Percentiles rank a stretch among this genome's conserved stretches.
These are phyloP conservation scores for Anoplius nigerrimus DNA, from an alignment of 2,888 invertebrate species.

Conservation along the genomic window DNA sequence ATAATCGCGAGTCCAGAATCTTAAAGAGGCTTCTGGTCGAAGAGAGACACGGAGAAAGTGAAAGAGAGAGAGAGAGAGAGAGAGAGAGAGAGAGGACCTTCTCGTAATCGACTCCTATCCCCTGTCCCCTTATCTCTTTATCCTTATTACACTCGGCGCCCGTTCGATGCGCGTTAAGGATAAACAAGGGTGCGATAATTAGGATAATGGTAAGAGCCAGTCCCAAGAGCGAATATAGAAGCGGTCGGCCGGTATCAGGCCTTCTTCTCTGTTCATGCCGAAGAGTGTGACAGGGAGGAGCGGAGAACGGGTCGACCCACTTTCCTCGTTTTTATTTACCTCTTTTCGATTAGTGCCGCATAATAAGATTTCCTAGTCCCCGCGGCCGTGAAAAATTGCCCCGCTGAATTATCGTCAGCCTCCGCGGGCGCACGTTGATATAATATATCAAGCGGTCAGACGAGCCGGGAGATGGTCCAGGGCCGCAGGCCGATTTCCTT, in stretches of 20 bases:
- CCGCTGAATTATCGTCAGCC: conserved; percentile 37
- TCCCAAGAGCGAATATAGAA: not conserved
- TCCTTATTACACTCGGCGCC: conserved; percentile 36
- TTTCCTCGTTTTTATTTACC: conserved; percentile 21
- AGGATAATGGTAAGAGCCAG: conserved; percentile 34
- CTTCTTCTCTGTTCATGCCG: not conserved
- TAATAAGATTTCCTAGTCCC: conserved; percentile 41
- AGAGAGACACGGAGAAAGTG: too few relatives aligned
- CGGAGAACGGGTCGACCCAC: not conserved
- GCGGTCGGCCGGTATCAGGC: not conserved
- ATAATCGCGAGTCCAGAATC: too few relatives aligned
- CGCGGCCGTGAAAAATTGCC: conserved; percentile 39
- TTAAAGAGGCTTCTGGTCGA: too few relatives aligned
- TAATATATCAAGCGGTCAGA: conserved; percentile 40
- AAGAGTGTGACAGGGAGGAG: not conserved
- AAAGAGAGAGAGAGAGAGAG: too few relatives aligned
- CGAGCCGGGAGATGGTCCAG: conserved; percentile 16
- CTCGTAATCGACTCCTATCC: not conserved
- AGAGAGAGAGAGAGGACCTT: too few relatives aligned
- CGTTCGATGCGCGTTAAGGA: conserved; percentile 35
- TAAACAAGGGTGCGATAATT: conserved; percentile 45
- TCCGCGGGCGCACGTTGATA: conserved; percentile 19
- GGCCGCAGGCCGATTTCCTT: conserved; percentile 41
- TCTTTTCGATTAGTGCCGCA: conserved; percentile 35
- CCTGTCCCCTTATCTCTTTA: conserved; percentile 17